A percentile compares a stretch with the other conserved stretches of the same genome.
phyloP scores from a whole-genome alignment of 2,113 vertebrate species.

The Centrocercus urophasianus region DNA sequence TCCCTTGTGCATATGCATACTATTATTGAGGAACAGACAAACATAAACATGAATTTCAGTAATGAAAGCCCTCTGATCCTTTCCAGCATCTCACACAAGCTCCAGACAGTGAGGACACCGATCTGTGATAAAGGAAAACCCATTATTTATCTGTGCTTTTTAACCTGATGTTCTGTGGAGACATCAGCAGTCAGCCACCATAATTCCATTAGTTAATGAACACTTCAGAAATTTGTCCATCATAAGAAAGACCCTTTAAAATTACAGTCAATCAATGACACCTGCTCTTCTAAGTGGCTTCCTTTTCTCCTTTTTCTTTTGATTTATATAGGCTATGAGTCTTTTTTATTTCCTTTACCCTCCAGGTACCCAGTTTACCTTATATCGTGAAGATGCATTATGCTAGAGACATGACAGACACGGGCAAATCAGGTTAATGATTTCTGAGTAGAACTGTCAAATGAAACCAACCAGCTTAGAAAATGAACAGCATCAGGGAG shows the following conservation, averaged over 20 bases:
- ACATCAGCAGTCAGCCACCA: slow-evolving; percentile 18
- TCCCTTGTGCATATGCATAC: background rate
- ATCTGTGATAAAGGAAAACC: background rate
- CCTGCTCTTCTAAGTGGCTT: slow-evolving; percentile 40
- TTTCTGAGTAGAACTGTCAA: background rate
- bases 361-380: slow-evolving; percentile 37
- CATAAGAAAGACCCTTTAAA: slow-evolving; percentile 65
- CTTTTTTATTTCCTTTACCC: slow-evolving; percentile 46
- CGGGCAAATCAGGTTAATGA: background rate
- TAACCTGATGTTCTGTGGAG: slow-evolving; percentile 50
- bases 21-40: background rate
- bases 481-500: background rate
- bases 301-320: slow-evolving; percentile 42
- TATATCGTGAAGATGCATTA: slow-evolving; percentile 30
- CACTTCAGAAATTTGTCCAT: slow-evolving; percentile 63
- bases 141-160: slow-evolving; percentile 51
- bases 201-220: slow-evolving; percentile 79
- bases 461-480: background rate
- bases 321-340: slow-evolving; percentile 37
- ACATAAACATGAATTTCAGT: slow-evolving; percentile 38
- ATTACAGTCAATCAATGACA: slow-evolving; percentile 69
- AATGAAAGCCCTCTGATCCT: background rate
- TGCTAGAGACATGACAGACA: background rate
- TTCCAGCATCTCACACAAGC: background rate
- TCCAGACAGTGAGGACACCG: background rate